Evolutionary conservation across 2,888 invertebrate species (phyloP).

Genomic region (Ophraella communa): DNA sequence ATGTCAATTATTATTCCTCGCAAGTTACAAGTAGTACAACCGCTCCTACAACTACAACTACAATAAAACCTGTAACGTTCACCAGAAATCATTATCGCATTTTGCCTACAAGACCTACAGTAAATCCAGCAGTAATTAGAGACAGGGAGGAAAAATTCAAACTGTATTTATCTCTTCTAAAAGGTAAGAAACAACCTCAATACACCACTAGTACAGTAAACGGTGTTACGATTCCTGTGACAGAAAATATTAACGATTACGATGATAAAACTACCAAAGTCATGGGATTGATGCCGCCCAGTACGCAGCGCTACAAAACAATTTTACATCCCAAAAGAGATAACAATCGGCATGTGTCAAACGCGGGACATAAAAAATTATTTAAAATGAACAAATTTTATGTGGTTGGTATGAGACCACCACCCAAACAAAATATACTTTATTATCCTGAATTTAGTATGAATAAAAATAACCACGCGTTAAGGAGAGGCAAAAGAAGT

Average conservation of each 20-base stretch:
- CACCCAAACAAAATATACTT: conserved; percentile 46
- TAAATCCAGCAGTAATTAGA: not conserved
- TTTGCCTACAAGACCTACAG: not conserved
- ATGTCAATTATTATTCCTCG: conserved; percentile 12
- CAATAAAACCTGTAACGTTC: conserved; percentile 27
- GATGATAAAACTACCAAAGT: conserved; percentile 31
- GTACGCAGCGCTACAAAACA: conserved; percentile 45
- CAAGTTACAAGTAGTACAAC: conserved; percentile 18
- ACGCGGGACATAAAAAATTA: conserved; percentile 9
- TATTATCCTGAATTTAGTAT: conserved; percentile 48
- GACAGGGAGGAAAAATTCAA: conserved; percentile 17
- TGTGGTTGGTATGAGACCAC: conserved; percentile 56
- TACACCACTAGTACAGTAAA: not conserved
- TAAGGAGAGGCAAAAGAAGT: conserved; percentile 45
- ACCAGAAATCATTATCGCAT: not conserved
- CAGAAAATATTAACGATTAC: conserved; percentile 29
- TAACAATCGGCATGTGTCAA: conserved; percentile 15
- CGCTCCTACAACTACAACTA: too few species aligned
- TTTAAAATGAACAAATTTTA: conserved; percentile 49
- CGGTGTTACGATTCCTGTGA: conserved; percentile 21
- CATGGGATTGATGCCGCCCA: conserved; percentile 49
- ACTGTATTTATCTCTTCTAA: conserved; percentile 18
- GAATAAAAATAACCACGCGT: conserved; percentile 31
- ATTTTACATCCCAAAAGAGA: conserved; percentile 41
- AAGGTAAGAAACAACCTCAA: conserved; percentile 13